These are phyloP conservation scores for Ceratitis capitata DNA, from an alignment of 1,140 invertebrate genomes.

Conservation along the genomic window DNA sequence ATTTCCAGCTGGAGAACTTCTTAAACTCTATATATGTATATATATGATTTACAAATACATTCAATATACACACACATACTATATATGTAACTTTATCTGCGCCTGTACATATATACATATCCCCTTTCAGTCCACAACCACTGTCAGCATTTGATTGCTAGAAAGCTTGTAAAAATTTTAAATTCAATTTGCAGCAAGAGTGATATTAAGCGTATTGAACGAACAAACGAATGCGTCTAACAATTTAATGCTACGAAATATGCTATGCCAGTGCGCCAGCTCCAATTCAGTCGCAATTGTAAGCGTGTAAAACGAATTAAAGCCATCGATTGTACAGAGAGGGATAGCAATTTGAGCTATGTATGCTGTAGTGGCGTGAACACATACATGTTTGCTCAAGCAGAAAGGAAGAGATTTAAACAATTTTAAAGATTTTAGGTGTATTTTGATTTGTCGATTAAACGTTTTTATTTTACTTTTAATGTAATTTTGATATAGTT, in stretches of 20 bases:
- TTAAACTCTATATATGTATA: background rate
- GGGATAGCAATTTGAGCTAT: background rate
- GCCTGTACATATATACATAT: no score
- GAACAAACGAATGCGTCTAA: background rate
- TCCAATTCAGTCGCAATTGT: background rate
- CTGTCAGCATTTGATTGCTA: background rate
- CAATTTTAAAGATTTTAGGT: background rate
- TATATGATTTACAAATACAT: background rate
- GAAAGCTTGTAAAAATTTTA: constrained; percentile 1
- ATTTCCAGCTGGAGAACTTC: background rate
- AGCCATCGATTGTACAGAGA: background rate
- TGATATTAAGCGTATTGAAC: background rate
- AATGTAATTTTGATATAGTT: no score
- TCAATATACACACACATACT: background rate
- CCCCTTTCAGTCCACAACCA: no score
- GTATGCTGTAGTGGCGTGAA: background rate
- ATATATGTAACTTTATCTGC: background rate
- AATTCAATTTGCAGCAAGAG: background rate
- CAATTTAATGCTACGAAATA: background rate
- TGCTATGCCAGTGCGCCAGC: background rate
- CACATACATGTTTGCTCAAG: background rate
- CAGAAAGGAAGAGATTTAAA: background rate
- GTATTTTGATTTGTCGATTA: no score
- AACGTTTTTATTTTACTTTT: no score
- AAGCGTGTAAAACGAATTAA: background rate